Evolutionary conservation across 2,113 vertebrate genomes (phyloP), one percentile per base, ranked within the genome.

Genomic region (Megaceryle maxima): DNA sequence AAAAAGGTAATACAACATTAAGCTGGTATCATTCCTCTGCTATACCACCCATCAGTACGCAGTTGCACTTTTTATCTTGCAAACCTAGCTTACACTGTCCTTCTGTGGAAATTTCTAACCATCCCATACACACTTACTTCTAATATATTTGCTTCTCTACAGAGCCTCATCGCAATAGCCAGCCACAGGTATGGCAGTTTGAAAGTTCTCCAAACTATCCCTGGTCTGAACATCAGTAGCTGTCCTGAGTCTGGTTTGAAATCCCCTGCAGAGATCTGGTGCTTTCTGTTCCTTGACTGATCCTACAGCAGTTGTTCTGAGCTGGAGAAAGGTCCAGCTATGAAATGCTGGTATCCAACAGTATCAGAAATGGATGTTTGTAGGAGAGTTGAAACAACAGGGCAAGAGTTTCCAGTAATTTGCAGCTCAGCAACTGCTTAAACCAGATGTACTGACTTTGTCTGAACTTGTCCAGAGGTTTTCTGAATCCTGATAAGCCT

Each of bases 1-100:
- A 87, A 66, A 67, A 50, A 37, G 60, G 25, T 51, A 70, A 74
- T 39, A 77, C 63, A 78, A 91, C 24, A 20, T 57, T 81, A 5
- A 78, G 59, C 31, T 44, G 41, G 11, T 79, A 44, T 7, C 9
- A 39, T 48, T 69, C 22, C 19, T 76, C 18, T 41, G 22, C 44
- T 53, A 2, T 0, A 0, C 28, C 7, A 75, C 44, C 64, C 24
- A 39, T 88, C 22, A 13, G 24, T 10, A 16, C 25, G 26, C 25
- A 64, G 19, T 14, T 76, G 8, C 39, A 31, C 11, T 26, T 25
- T n/a, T 77, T 59, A 25, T 55, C 29, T 81, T 76, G 44, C 57
- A 76, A 68, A 46, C 67, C 35, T 37, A 39, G 12, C 72, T 81
- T 31, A 16, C 2, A 0, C 9, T 26, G 20, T 37, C 51, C 53